These are phyloP conservation scores for Orius insidiosus DNA, from an alignment of 1,140 invertebrate genomes.

Conservation along the genomic window DNA sequence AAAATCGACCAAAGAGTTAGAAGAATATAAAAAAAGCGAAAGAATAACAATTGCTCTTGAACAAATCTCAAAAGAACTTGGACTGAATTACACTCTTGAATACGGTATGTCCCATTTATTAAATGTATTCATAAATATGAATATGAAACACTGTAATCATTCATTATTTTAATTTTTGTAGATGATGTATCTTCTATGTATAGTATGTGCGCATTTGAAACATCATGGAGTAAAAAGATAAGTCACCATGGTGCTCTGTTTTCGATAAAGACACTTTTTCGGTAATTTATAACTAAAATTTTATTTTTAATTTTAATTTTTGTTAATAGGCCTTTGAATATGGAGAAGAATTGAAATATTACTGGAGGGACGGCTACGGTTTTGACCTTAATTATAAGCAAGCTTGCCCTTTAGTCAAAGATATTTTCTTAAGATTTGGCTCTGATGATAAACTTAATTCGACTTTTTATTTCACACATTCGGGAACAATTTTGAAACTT, in stretches of 20 bases:
- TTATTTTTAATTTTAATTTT: too few species aligned
- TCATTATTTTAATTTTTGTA: slow-evolving; percentile 22
- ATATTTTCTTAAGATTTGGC: too few species aligned
- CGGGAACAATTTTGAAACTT: slow-evolving; percentile 67
- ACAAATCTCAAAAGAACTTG: slow-evolving; percentile 39
- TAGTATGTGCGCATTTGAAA: slow-evolving; percentile 59
- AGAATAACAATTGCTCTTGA: slow-evolving; percentile 39
- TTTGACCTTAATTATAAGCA: slow-evolving; percentile 51
- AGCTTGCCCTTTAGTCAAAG: slow-evolving; percentile 53
- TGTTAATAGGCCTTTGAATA: slow-evolving; percentile 64
- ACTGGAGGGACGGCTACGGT: slow-evolving; percentile 75
- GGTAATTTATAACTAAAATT: too few species aligned
- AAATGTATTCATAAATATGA: neutral
- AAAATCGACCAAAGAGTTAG: slow-evolving; percentile 40
- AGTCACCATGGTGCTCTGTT: slow-evolving; percentile 51
- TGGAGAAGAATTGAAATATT: slow-evolving; percentile 61
- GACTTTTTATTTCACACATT: slow-evolving; percentile 80
- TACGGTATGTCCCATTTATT: slow-evolving; percentile 27
- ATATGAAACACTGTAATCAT: neutral
- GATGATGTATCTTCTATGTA: slow-evolving; percentile 46
- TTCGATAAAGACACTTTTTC: slow-evolving; percentile 34
- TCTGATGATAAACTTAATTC: too few species aligned
- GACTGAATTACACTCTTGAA: slow-evolving; percentile 32
- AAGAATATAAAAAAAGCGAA: slow-evolving; percentile 37
- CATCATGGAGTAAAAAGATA: slow-evolving; percentile 42